These are phyloP conservation scores for Jacana jacana DNA, from an alignment of 2,113 vertebrate species.

Conservation along the genomic window DNA sequence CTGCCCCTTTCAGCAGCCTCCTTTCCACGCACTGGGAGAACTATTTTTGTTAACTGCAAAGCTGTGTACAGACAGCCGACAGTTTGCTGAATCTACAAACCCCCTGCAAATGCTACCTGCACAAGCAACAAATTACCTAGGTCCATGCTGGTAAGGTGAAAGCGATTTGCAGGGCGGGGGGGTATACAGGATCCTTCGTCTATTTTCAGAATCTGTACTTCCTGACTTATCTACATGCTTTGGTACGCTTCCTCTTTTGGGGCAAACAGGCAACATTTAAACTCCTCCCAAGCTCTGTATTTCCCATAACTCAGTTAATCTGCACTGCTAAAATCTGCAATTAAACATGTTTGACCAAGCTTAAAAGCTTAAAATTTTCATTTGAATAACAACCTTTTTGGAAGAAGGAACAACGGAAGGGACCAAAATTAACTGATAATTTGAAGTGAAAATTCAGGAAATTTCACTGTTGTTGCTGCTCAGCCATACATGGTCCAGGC, in stretches of 20 bases:
- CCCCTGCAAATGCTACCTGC: background rate
- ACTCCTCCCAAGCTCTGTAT: background rate
- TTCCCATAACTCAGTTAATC: background rate
- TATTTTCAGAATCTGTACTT: conserved; percentile 58
- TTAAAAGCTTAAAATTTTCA: background rate
- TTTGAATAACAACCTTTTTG: background rate
- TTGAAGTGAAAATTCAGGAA: background rate
- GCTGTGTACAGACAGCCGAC: background rate
- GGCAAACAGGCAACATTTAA: background rate
- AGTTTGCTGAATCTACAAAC: background rate
- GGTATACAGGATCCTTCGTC: background rate
- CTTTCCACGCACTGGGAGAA: fast-evolving
- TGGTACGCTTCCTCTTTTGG: conserved; percentile 36
- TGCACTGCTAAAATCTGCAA: background rate
- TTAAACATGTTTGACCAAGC: background rate
- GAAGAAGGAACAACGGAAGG: background rate
- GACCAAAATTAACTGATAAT: background rate
- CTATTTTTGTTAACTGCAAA: background rate
- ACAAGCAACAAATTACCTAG: background rate
- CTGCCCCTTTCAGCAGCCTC: background rate
- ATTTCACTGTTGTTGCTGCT: background rate
- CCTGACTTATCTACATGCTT: background rate
- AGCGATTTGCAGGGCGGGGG: background rate
- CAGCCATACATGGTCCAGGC: fast-evolving
- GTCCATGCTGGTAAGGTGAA: background rate